Evolutionary conservation across 2,113 vertebrate genomes (phyloP), one percentile per base, ranked within the genome.

Genomic region (Origma solitaria): DNA sequence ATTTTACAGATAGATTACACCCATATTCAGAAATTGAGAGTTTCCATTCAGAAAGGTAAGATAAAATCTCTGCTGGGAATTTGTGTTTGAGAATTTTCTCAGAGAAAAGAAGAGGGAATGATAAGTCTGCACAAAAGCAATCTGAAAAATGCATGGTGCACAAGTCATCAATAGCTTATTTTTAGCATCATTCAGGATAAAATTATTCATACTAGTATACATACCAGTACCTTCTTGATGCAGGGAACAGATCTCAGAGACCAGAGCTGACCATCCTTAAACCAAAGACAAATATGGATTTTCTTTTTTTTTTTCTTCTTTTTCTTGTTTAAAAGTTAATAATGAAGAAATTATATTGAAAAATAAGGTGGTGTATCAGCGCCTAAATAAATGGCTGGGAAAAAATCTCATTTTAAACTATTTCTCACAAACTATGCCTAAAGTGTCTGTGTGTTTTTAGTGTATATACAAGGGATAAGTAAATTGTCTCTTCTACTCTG

Each of bases 281-380:
- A 50, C 5, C 11, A 64, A 64, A 31, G 5, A 20, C 61, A 54
- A 54, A 3, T 16, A 21, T 21, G 6, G 8, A n/a, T 47, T 54
- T 35, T 62, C 6, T 31, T 20, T 50, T 9, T 54, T 15, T 31
- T 15, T 20, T 11, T 10, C 4, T 58, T 19, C 7, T 25, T 23
- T 2, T 19, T 6, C 7, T 33, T 2, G 44, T 35, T 24, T 20
- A 3, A 2, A 7, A 58, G 3, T 3, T 33, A 62, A 24, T 42
- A 42, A 56, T 31, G 3, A 91, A 64, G 8, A 40, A 0, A 50
- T 37, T 31, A 10, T 28, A 18, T 31, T 13, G 2, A 79, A 78
- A 82, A 90, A 47, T 21, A 83, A 51, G 3, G 11, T 61, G 4
- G 5, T 20, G 22, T 21, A 38, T 35, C 54, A 62, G 9, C 45